These are phyloP conservation scores for Coregonus ussuriensis DNA, from an alignment of 2,797 vertebrate species.

Conservation along the genomic window DNA sequence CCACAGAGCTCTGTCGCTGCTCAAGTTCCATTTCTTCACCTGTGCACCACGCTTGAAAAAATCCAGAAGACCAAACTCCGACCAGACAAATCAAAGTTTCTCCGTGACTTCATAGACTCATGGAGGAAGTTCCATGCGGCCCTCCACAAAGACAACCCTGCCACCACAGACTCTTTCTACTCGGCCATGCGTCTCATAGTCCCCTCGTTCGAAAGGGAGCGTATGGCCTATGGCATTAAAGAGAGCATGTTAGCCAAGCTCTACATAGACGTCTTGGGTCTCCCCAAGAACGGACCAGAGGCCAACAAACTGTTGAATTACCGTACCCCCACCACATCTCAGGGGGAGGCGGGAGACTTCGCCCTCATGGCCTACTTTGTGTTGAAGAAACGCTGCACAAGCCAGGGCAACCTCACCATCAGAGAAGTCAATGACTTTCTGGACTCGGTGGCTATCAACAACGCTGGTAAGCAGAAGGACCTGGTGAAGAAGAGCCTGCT, in stretches of 20 bases:
- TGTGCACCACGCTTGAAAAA: constrained; percentile 88
- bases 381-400: constrained; percentile 86
- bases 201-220: constrained; percentile 89
- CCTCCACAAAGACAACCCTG: constrained; percentile 83
- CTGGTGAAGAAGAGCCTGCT: constrained; percentile 87
- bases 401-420: constrained; percentile 83
- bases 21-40: constrained; percentile 88
- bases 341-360: constrained; percentile 92
- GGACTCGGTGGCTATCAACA: constrained; percentile 86
- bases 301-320: constrained; percentile 92
- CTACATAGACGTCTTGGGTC: constrained; percentile 90
- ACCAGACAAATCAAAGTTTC: constrained; percentile 84
- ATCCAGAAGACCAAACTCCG: constrained; percentile 89
- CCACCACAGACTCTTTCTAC: constrained; percentile 91
- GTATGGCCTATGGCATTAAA: constrained; percentile 97
- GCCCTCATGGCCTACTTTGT: constrained; percentile 92
- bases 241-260: constrained; percentile 96
- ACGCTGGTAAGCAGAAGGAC: constrained; percentile 84
- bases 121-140: constrained; percentile 93
- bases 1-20: constrained; percentile 78
- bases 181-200: constrained; percentile 94
- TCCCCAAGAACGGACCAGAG: constrained; percentile 89
- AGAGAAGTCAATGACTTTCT: constrained; percentile 91
- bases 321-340: constrained; percentile 82
- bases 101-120: constrained; percentile 87